These are phyloP conservation scores for Micrasema minimum DNA, from an alignment of 1,140 invertebrate species.

Conservation along the genomic window DNA sequence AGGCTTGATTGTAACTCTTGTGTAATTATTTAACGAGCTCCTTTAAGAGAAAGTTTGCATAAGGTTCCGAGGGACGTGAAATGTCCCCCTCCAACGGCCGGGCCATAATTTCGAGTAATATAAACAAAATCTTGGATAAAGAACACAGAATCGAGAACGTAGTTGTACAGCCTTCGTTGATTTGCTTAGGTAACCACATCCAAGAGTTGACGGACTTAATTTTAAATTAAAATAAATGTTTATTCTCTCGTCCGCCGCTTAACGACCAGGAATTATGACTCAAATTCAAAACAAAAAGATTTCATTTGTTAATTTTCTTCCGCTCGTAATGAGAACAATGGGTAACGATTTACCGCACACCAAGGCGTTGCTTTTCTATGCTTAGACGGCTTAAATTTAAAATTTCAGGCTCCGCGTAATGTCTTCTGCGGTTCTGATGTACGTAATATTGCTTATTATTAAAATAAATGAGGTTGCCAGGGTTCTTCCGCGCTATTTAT, in stretches of 20 bases:
- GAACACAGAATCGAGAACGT: slow-evolving; percentile 13
- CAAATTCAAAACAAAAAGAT: slow-evolving; percentile 52
- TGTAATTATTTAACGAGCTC: too few relatives aligned
- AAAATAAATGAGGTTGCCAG: slow-evolving; percentile 22
- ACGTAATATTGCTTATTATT: slow-evolving; percentile 31
- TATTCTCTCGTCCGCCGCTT: slow-evolving; percentile 47
- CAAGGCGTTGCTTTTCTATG: slow-evolving; percentile 28
- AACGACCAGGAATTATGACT: slow-evolving; percentile 41
- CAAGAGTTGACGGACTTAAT: slow-evolving; percentile 46
- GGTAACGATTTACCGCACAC: slow-evolving; percentile 2
- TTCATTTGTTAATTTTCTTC: slow-evolving; percentile 51
- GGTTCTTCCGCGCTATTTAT: slow-evolving; percentile 8
- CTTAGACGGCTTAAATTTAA: slow-evolving; percentile 9
- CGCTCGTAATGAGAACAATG: slow-evolving; percentile 49
- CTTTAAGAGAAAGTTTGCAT: neutral
- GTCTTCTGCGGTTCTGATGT: slow-evolving; percentile 28
- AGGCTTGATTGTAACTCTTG: too few relatives aligned
- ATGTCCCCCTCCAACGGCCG: neutral
- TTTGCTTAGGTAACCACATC: slow-evolving; percentile 25
- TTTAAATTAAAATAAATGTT: slow-evolving; percentile 54
- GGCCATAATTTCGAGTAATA: slow-evolving; percentile 2
- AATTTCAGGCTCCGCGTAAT: slow-evolving; percentile 28
- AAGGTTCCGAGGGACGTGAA: neutral
- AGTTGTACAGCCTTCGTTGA: slow-evolving; percentile 15
- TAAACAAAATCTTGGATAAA: slow-evolving; percentile 19